Evolutionary conservation across 2,113 vertebrate species (phyloP).

Genomic region (Gymnorhina tibicen): DNA sequence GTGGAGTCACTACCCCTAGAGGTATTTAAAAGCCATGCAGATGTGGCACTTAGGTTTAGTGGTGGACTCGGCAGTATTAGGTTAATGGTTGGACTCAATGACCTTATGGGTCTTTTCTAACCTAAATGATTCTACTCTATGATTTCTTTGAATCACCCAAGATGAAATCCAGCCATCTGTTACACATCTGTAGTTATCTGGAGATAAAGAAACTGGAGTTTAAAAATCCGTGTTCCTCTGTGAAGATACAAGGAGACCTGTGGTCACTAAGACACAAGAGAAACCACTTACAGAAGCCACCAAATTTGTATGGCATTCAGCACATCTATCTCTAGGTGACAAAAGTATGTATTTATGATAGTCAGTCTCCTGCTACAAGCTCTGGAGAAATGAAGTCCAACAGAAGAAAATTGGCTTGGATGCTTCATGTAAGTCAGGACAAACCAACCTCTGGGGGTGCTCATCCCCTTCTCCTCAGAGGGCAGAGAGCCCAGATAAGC

Average conservation of each 20-base stretch:
- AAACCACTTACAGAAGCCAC: neutral
- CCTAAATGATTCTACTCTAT: neutral
- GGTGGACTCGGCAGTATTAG: neutral
- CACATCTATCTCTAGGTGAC: neutral
- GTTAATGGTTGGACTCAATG: neutral
- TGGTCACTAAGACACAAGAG: neutral
- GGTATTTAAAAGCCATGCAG: neutral
- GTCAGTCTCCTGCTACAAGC: neutral
- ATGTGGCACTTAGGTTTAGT: neutral
- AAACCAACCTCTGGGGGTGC: neutral
- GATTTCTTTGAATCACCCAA: neutral
- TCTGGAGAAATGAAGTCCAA: neutral
- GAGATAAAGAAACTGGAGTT: neutral
- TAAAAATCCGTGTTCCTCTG: neutral
- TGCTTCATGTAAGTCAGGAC: neutral
- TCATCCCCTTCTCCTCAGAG: neutral
- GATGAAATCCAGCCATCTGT: neutral
- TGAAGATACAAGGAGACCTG: neutral
- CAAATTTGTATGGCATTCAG: neutral
- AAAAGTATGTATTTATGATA: neutral
- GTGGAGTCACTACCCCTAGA: neutral
- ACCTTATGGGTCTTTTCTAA: neutral
- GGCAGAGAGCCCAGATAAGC: neutral
- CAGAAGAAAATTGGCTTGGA: neutral
- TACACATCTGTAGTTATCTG: neutral